Percentiles rank a stretch among this genome's conserved stretches.
Conservation (phyloP, 2,797 vertebrate species). For the Dendrocincla fuliginosa region DNA sequence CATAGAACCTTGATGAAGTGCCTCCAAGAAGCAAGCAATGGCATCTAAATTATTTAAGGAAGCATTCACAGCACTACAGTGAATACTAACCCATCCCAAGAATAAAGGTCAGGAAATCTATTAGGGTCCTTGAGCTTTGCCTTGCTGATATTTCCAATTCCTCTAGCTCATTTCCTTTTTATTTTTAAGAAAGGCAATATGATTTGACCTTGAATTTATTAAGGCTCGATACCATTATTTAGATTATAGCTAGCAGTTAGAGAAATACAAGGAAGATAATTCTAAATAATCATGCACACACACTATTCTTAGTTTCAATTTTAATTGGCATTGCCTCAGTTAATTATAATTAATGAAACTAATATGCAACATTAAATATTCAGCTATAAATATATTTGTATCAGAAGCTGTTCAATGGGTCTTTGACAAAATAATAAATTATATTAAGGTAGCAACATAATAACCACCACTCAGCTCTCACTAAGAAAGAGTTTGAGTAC, state of each 20-base stretch:
- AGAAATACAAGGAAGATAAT: background rate
- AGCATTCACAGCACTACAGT: background rate
- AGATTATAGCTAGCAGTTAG: background rate
- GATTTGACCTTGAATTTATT: conserved; percentile 12
- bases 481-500: background rate
- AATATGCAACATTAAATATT: background rate
- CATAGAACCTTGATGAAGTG: conserved; percentile 23
- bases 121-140: background rate
- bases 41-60: conserved; percentile 55
- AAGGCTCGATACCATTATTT: background rate
- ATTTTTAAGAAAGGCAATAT: background rate
- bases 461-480: background rate
- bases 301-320: background rate
- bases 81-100: background rate
- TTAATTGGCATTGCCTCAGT: background rate
- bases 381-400: background rate
- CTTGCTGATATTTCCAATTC: conserved; percentile 46
- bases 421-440: background rate
- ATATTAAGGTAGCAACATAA: background rate
- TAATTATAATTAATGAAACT: background rate
- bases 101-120: conserved; percentile 43
- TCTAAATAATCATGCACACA: background rate
- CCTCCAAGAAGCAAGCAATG: background rate
- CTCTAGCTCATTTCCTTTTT: background rate
- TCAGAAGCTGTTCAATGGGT: background rate